Conservation (phyloP, 2,113 vertebrate genomes). For the Pseudopodoces humilis region DNA sequence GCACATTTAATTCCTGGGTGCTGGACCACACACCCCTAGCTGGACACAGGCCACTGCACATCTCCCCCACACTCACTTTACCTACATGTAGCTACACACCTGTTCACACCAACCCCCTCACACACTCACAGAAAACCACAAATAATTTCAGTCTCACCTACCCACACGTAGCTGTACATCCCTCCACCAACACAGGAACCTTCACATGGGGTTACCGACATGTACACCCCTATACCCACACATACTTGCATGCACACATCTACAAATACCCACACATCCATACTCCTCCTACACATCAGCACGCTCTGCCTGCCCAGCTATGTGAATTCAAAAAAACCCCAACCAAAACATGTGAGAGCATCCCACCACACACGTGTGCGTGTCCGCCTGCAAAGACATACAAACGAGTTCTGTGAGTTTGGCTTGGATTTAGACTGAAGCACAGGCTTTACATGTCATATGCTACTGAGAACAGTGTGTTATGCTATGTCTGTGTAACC, state of each 20-base stretch:
- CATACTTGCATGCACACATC: neutral
- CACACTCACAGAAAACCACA: fast-evolving
- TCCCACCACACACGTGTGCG: fast-evolving
- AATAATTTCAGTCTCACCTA: neutral
- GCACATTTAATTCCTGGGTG: fast-evolving
- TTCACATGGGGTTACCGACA: neutral
- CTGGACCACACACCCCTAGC: no score
- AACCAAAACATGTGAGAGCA: fast-evolving
- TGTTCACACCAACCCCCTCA: no score
- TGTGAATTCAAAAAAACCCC: neutral
- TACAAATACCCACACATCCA: neutral
- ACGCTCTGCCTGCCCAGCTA: no score
- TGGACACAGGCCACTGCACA: neutral
- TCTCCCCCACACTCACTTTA: fast-evolving
- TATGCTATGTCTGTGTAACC: neutral
- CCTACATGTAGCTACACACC: neutral
- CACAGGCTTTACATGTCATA: neutral
- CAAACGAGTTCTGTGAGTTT: neutral
- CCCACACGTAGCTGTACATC: fast-evolving
- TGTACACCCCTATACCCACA: fast-evolving
- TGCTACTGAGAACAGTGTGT: neutral
- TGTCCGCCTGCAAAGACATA: fast-evolving
- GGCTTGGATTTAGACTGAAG: neutral
- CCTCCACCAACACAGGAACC: fast-evolving
- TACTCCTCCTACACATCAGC: no score